phyloP scores from a whole-genome alignment of 1,140 invertebrate species.

The Sycobia sp. region DNA sequence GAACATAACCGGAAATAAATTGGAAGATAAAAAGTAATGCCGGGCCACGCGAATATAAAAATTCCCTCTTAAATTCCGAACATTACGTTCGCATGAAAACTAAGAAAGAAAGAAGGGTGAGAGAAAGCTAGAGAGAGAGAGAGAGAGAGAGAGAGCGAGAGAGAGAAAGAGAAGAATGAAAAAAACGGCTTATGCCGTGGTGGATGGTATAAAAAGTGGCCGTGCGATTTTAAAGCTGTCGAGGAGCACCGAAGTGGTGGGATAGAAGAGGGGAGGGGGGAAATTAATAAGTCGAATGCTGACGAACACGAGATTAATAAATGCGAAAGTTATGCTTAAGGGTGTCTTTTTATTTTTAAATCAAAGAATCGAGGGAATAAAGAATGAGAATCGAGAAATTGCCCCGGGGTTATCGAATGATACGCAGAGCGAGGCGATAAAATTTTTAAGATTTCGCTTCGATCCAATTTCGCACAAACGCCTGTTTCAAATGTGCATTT shows the following conservation, averaged over 20 bases:
- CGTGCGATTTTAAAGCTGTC: constrained; percentile 9
- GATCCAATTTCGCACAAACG: too few relatives aligned
- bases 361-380: neutral
- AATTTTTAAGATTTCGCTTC: too few relatives aligned
- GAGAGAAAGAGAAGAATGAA: too few relatives aligned
- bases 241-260: too few relatives aligned
- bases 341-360: constrained; percentile 23
- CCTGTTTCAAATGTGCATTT: too few relatives aligned
- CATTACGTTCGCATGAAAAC: constrained; percentile 17
- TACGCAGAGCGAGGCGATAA: neutral
- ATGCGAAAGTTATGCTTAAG: constrained; percentile 18
- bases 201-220: neutral
- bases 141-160: too few relatives aligned
- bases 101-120: neutral
- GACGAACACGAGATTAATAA: constrained; percentile 28
- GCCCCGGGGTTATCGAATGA: constrained; percentile 20
- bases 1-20: constrained; percentile 20
- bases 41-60: neutral
- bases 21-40: constrained; percentile 26
- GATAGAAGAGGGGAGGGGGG: constrained; percentile 1
- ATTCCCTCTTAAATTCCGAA: constrained; percentile 11
- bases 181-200: constrained; percentile 5
- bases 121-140: too few relatives aligned
- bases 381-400: neutral
- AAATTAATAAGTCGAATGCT: constrained; percentile 18